Percentiles rank a stretch among this genome's conserved stretches.
These are phyloP conservation scores for Operophtera brumata DNA, from an alignment of 2,888 invertebrate genomes.

Conservation along the genomic window DNA sequence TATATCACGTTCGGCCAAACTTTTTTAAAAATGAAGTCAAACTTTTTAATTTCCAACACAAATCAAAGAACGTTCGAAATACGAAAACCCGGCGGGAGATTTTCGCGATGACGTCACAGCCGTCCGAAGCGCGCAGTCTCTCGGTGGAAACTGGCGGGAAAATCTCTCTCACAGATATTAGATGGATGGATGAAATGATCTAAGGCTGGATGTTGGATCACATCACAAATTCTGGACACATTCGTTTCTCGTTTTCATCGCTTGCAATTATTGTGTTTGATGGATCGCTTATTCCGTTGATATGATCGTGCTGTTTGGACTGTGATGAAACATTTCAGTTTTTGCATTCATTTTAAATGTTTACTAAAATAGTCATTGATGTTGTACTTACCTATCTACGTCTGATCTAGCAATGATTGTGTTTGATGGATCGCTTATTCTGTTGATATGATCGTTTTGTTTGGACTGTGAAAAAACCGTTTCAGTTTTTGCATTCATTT, in stretches of 20 bases:
- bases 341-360: background rate
- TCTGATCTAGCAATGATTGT: constrained; percentile 28
- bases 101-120: constrained; percentile 40
- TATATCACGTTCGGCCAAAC: background rate
- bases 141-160: constrained; percentile 53
- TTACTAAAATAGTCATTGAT: background rate
- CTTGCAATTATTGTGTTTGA: constrained; percentile 30
- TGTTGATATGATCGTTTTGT: constrained; percentile 13
- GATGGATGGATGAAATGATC: background rate
- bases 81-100: constrained; percentile 33
- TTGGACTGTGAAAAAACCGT: constrained; percentile 14
- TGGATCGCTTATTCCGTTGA: constrained; percentile 22
- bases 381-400: background rate
- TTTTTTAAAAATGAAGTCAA: constrained; percentile 1
- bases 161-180: constrained; percentile 29
- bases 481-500: background rate
- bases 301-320: constrained; percentile 11
- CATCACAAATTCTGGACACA: constrained; percentile 14
- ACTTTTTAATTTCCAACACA: constrained; percentile 23
- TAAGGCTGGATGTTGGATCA: constrained; percentile 1
- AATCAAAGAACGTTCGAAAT: constrained; percentile 22
- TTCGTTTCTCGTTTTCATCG: constrained; percentile 26
- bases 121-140: constrained; percentile 45
- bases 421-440: constrained; percentile 27
- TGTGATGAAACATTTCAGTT: constrained; percentile 13